Percentiles rank a stretch among this genome's conserved stretches.
Conservation (phyloP, 2,888 invertebrate species). For the Elysia crispata region DNA sequence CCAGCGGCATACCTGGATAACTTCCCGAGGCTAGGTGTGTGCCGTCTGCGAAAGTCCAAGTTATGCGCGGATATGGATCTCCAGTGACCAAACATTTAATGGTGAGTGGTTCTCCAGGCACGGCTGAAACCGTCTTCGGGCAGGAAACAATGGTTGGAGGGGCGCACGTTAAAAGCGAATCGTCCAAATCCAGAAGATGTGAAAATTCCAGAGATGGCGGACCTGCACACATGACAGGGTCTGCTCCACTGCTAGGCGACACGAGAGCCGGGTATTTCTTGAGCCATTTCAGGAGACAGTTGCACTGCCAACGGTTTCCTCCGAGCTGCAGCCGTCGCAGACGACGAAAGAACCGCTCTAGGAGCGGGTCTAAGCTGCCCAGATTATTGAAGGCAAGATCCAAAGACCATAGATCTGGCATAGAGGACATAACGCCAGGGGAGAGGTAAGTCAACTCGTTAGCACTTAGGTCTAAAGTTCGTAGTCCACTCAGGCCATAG, state of each 20-base stretch:
- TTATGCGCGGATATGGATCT: conserved; percentile 57
- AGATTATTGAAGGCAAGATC: conserved; percentile 55
- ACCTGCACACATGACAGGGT: conserved; percentile 51
- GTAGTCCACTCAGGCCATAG: conserved; percentile 48
- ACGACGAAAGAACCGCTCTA: conserved; percentile 18
- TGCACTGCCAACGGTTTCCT: conserved; percentile 61
- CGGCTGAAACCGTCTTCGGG: conserved; percentile 42
- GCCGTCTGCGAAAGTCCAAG: conserved; percentile 56
- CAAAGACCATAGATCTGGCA: conserved; percentile 50
- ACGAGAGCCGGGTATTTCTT: conserved; percentile 50
- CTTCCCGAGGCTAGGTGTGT: neutral
- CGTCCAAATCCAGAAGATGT: conserved; percentile 53
- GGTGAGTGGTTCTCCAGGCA: conserved; percentile 46
- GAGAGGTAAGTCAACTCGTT: conserved; percentile 57
- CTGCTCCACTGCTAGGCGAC: neutral
- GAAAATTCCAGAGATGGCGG: conserved; percentile 53
- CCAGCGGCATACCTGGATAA: conserved; percentile 17
- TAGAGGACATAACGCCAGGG: conserved; percentile 49
- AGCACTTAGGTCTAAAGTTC: conserved; percentile 55
- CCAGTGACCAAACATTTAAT: conserved; percentile 57
- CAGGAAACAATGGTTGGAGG: conserved; percentile 57
- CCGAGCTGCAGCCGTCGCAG: conserved; percentile 43
- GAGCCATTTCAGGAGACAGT: conserved; percentile 60
- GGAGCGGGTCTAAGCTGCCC: conserved; percentile 41
- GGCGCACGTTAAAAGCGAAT: conserved; percentile 54